Conservation (phyloP, 2,888 invertebrate species). For the Conus canariensis region DNA sequence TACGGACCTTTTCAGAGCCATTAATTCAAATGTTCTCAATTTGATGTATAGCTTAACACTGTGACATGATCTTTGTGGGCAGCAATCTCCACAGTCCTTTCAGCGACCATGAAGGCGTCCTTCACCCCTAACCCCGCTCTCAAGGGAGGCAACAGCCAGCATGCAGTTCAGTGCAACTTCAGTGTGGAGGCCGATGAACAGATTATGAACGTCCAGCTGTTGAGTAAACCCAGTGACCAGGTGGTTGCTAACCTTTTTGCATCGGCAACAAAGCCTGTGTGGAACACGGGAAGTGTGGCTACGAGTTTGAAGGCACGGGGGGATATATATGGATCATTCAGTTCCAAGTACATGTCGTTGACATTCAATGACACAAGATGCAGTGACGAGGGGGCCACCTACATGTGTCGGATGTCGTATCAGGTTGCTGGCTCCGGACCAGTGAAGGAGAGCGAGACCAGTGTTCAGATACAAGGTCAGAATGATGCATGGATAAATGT, state of each 20-base stretch:
- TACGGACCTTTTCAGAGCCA: no score
- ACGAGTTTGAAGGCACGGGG: not conserved
- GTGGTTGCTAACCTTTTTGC: not conserved
- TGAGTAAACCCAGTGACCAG: not conserved
- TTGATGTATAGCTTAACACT: no score
- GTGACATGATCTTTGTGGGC: not conserved
- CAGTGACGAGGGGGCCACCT: not conserved
- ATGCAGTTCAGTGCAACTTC: not conserved
- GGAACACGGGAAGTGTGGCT: not conserved
- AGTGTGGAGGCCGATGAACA: not conserved
- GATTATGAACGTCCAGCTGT: not conserved
- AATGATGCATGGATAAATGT: not conserved
- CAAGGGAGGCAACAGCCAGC: not conserved
- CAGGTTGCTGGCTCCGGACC: not conserved
- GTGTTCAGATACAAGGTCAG: not conserved
- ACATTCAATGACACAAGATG: not conserved
- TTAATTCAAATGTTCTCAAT: no score
- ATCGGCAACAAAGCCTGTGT: not conserved
- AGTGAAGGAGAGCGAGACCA: not conserved
- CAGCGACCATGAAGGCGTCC: not conserved
- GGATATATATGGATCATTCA: not conserved
- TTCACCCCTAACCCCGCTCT: not conserved
- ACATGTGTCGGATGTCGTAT: not conserved
- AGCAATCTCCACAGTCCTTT: not conserved
- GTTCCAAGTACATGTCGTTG: not conserved